Percentiles rank a stretch among this genome's conserved stretches.
phyloP scores from a whole-genome alignment of 2,888 invertebrate genomes.

The Lumbricus terrestris region DNA sequence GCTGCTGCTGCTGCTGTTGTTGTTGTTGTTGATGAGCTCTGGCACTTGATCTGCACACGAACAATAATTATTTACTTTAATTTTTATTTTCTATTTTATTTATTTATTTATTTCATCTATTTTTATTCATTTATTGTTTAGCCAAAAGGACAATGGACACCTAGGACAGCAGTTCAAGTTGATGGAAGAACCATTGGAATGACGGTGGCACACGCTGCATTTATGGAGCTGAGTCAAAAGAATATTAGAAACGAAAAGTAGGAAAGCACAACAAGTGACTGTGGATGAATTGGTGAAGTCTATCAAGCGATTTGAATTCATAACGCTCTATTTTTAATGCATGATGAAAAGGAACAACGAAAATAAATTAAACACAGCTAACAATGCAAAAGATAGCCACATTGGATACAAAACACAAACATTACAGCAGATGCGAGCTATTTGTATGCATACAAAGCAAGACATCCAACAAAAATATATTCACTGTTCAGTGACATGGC shows the following conservation, averaged over 20 bases:
- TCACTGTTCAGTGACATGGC: too few relatives aligned
- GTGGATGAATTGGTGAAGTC: background rate
- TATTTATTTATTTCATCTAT: too few relatives aligned
- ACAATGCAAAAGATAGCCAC: background rate
- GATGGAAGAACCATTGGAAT: too few relatives aligned
- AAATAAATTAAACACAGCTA: background rate
- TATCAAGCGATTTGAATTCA: background rate
- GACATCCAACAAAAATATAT: too few relatives aligned
- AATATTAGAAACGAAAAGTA: background rate
- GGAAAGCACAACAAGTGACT: background rate
- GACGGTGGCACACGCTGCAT: too few relatives aligned
- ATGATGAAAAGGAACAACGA: background rate
- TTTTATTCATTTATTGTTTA: background rate
- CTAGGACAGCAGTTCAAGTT: background rate
- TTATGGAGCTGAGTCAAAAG: background rate
- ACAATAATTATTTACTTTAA: too few relatives aligned
- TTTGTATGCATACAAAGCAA: too few relatives aligned
- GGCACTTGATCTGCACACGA: background rate
- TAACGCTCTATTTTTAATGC: background rate
- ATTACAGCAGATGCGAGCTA: too few relatives aligned
- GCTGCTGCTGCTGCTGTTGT: conserved; percentile 28
- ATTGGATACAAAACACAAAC: too few relatives aligned
- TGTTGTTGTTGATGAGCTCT: conserved; percentile 22
- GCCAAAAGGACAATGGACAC: background rate
- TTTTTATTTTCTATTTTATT: too few relatives aligned